Base-by-base conservation (phyloP, 1,140 invertebrate genomes). In the Ridgeia piscesae region DNA sequence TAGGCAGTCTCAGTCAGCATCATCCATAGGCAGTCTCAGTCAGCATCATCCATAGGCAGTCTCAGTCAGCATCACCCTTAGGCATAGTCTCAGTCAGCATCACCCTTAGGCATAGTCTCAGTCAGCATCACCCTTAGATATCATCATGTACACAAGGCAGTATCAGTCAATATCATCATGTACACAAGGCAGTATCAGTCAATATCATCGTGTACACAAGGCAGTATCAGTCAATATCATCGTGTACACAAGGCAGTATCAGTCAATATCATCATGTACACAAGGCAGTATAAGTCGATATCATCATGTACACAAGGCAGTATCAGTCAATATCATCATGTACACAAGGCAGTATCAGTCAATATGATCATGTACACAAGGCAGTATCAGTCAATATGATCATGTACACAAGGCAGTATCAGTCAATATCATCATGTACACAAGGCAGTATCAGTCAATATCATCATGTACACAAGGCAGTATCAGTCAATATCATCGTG, bases 1-100 rank as follows among this genome's bases (percentile, higher is more conserved):
- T 42, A 42, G 92, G 93, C 95, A 95, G 6, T 95, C 95, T 92
- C 94, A 95, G 93, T 95, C 95, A 92, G 95, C 95, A 92, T 95
- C 95, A 93, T 95, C 95, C 91, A 35, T 77, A 77, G 58, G 58
- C 58, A 77, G 58, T 77, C 58, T 77, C 27, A 77, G 33, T 91
- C 31, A 35, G 33, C n/a, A 92, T 34, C 48, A 88, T 34, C 35
- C 27, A 31, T 14, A 92, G 33, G 50, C 91, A 77, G 58, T 77
- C 58, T 77, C 27, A 77, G 58, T 77, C 58, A 77, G 27, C 27
- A 77, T 77, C 58, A 77, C 17, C 27, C 2, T 77, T 77, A 77
- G 58, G 58, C 58, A 77, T 14, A 77, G 58, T 77, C 58, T 77
- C 27, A 77, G 58, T 77, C 58, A 77, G 27, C 27, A 77, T 77